Percentiles rank a stretch among this genome's conserved stretches.
Evolutionary conservation across 2,113 vertebrate species (phyloP).

Genomic region (Telmatochromis brachygnathus): DNA sequence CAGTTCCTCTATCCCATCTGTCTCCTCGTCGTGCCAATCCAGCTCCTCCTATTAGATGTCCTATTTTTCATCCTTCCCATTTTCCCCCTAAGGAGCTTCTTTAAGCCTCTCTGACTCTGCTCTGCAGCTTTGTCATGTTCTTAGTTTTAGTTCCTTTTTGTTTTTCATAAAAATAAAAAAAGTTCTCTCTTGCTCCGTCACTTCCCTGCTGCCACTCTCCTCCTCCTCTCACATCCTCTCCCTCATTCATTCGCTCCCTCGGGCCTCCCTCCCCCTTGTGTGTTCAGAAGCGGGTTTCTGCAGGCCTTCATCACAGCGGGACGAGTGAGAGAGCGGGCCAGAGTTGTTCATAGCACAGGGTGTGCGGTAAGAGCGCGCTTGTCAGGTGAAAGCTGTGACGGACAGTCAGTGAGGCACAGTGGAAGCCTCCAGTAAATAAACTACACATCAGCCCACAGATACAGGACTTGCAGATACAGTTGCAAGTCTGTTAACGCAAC

Average conservation of each 20-base stretch:
- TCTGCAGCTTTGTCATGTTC: neutral
- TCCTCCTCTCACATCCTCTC: neutral
- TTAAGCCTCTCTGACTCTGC: neutral
- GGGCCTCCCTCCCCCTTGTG: neutral
- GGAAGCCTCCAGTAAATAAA: neutral
- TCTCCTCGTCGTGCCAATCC: conserved; percentile 13
- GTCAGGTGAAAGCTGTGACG: neutral
- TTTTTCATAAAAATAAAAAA: neutral
- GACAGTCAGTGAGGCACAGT: neutral
- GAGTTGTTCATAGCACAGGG: neutral
- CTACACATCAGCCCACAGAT: neutral
- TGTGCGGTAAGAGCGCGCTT: neutral
- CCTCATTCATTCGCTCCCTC: neutral
- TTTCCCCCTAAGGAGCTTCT: neutral
- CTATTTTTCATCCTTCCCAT: neutral
- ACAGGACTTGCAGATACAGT: neutral
- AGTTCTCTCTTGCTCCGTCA: neutral
- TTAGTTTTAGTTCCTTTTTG: neutral
- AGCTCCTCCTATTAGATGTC: neutral
- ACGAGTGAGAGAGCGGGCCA: neutral
- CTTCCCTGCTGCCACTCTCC: neutral
- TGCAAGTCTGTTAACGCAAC: neutral
- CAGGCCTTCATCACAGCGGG: neutral
- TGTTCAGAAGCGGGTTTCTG: neutral
- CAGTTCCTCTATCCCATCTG: neutral